Evolutionary conservation across 2,113 vertebrate genomes (phyloP), one percentile per base, ranked within the genome.

Genomic region (Urocitellus parryii): DNA sequence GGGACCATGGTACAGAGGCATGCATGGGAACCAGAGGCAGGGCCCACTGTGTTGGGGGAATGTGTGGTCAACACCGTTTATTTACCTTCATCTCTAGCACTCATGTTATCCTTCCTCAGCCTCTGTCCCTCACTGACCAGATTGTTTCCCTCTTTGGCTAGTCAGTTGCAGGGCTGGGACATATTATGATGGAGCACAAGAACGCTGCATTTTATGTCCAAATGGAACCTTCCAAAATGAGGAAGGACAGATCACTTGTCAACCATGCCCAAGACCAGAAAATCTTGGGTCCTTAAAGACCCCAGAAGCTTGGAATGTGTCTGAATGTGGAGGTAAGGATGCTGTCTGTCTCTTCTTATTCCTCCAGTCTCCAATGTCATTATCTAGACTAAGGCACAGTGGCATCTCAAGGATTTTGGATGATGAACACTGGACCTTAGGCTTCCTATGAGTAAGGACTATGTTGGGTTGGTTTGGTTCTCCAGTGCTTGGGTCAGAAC

Each of bases 201-300:
- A 99, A 84, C 98, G 98, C 92, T 99, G 99, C 95, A 96, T 98
- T 97, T 97, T 98, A 81, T 99, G 99, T 98, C 99, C 99, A 90
- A 98, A 99, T 86, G 99, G 99, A 96, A 99, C 98, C 1, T 99
- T 99, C 98, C 99, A 99, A 97, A 99, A 98, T 27, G 98, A 99
- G 97, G 99, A 99, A 97, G 99, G 99, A 96, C 99, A 99, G 98
- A 98, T 99, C 97, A 98, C 98, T 67, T 99, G 99, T 61, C 98
- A 99, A 83, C 97, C 97, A 42, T 99, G 99, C 95, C 98, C 99
- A 20, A 97, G 97, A 92, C 97, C 98, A 74, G 99, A 99, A 94
- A 99, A 98, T 97, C 97, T 97, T 94, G 98, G 97, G 65, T 97
- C 96, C 45, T 96, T 98, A 88, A 99, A 98, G 93, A 97, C 97